Evolutionary conservation across 2,113 vertebrate species (phyloP).

Genomic region (Marmota monax): DNA sequence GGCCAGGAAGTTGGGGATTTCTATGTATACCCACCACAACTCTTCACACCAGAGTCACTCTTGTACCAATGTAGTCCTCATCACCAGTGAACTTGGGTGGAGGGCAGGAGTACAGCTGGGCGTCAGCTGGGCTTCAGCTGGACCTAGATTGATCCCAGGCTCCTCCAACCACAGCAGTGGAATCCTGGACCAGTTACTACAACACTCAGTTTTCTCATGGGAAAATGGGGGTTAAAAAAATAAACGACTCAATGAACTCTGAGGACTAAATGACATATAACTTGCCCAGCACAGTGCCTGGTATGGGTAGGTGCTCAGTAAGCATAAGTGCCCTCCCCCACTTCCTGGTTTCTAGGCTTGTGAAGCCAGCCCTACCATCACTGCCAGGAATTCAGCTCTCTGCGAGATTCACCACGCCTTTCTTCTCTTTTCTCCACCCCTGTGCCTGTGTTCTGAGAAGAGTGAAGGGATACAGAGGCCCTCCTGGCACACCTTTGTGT

Average conservation of each 20-base stretch:
- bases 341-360: slow-evolving; percentile 68
- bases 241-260: not conserved
- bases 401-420: not conserved
- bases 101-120: no score
- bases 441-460: not conserved
- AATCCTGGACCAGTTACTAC: not conserved
- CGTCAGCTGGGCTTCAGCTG: no score
- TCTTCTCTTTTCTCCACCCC: not conserved
- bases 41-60: not conserved
- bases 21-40: not conserved
- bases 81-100: rapidly evolving
- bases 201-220: not conserved
- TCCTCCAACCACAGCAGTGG: not conserved
- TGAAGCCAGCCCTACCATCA: slow-evolving; percentile 29
- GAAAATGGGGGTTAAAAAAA: slow-evolving; percentile 51
- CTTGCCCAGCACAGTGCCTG: slow-evolving; percentile 36
- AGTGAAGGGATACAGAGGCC: not conserved
- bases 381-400: slow-evolving; percentile 70
- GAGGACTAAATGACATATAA: not conserved
- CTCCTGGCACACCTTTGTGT: not conserved
- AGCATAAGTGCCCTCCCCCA: slow-evolving; percentile 29
- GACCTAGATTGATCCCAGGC: not conserved
- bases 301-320: slow-evolving; percentile 60
- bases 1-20: not conserved
- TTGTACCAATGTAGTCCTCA: not conserved